phyloP scores from a whole-genome alignment of 92 coral and sea anemone species.

The Montipora capitata region DNA sequence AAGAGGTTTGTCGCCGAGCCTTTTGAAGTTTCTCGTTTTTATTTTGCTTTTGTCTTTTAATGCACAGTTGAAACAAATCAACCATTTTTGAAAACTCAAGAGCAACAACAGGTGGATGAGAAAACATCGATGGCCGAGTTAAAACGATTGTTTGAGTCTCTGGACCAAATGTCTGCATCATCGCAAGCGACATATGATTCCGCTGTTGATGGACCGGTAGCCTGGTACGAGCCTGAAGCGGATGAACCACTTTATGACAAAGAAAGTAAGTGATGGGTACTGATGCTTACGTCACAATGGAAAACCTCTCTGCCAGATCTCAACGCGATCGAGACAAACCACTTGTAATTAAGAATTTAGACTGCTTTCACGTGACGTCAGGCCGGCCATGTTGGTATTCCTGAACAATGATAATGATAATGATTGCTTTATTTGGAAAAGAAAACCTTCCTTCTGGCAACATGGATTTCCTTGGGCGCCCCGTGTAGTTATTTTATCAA shows the following conservation, averaged over 20 bases:
- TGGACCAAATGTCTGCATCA: constrained; percentile 1
- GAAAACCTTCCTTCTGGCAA: too few relatives aligned
- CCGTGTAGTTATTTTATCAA: too few relatives aligned
- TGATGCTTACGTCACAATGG: too few relatives aligned
- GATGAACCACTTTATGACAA: constrained; percentile 24
- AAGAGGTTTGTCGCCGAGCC: not conserved
- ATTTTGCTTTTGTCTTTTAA: not conserved
- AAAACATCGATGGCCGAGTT: constrained; percentile 33
- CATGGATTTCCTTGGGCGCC: too few relatives aligned
- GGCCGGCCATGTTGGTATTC: too few relatives aligned
- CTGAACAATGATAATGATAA: too few relatives aligned
- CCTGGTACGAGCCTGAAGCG: constrained; percentile 41
- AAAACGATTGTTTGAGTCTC: constrained; percentile 20
- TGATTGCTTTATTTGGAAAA: too few relatives aligned
- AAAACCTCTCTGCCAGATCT: too few relatives aligned
- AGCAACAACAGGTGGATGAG: not conserved
- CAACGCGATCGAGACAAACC: too few relatives aligned
- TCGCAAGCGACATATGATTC: not conserved
- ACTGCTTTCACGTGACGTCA: too few relatives aligned
- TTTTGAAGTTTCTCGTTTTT: not conserved
- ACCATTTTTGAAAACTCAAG: not conserved
- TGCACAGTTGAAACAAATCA: not conserved
- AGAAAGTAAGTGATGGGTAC: constrained; percentile 14
- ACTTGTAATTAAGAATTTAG: too few relatives aligned
- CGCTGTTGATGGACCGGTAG: constrained; percentile 18